phyloP scores from a whole-genome alignment of 2,797 vertebrate genomes.

The Rhinella marina region DNA sequence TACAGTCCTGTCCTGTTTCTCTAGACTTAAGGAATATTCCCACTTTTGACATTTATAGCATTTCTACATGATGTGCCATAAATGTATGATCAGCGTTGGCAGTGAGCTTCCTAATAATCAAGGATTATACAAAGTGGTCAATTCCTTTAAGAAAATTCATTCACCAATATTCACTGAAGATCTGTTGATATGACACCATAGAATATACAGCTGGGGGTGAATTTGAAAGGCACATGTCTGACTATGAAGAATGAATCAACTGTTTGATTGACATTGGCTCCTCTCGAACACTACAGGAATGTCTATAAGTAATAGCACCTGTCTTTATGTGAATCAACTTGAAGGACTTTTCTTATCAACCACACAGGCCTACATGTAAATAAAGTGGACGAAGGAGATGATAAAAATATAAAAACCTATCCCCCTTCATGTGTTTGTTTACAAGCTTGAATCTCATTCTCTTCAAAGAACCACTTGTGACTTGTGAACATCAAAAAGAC shows the following conservation, averaged over 20 bases:
- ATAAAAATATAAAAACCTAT: neutral
- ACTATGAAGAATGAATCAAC: neutral
- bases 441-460: neutral
- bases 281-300: neutral
- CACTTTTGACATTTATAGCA: no score
- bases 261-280: neutral
- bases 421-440: slow-evolving; percentile 1
- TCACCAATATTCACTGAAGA: neutral
- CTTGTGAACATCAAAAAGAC: slow-evolving; percentile 24
- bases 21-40: neutral
- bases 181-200: neutral
- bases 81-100: neutral
- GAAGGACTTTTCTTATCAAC: neutral
- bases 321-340: neutral
- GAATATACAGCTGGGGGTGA: neutral
- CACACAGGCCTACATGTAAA: neutral
- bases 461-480: neutral
- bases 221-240: neutral
- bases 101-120: neutral
- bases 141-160: neutral
- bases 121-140: neutral
- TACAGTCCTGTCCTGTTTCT: neutral
- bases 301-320: neutral
- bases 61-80: no score
- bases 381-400: neutral